Evolutionary conservation across 2,888 invertebrate species (phyloP).

Genomic region (Torymus tubicola): DNA sequence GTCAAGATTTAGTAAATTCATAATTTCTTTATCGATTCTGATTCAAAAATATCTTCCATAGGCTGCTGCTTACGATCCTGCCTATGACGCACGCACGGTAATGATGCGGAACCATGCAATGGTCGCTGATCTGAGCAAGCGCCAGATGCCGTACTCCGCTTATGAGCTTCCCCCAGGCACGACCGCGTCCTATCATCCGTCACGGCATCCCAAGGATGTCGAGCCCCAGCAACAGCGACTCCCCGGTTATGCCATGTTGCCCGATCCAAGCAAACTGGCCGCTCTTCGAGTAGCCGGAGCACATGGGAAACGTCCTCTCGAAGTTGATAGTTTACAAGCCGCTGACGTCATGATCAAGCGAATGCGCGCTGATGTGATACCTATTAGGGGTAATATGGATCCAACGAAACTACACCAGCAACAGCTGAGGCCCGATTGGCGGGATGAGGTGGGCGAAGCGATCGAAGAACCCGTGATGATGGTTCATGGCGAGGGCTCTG

Average conservation of each 20-base stretch:
- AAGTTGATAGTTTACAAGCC: slow-evolving; percentile 57
- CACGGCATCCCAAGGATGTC: slow-evolving; percentile 35
- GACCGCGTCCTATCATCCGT: slow-evolving; percentile 66
- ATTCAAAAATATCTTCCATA: neutral
- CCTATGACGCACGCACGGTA: slow-evolving; percentile 69
- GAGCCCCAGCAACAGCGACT: slow-evolving; percentile 60
- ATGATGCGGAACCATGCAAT: slow-evolving; percentile 72
- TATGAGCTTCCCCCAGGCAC: slow-evolving; percentile 66
- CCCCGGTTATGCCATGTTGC: slow-evolving; percentile 71
- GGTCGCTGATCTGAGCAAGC: slow-evolving; percentile 73
- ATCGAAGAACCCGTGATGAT: slow-evolving; percentile 86
- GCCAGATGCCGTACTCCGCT: slow-evolving; percentile 69
- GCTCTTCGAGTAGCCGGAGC: slow-evolving; percentile 67
- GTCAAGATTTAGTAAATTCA: neutral
- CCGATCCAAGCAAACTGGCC: slow-evolving; percentile 72
- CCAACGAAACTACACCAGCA: slow-evolving; percentile 57
- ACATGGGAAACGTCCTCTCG: slow-evolving; percentile 68
- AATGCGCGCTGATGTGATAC: slow-evolving; percentile 69
- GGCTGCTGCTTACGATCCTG: slow-evolving; percentile 42
- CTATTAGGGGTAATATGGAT: slow-evolving; percentile 66
- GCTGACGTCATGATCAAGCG: slow-evolving; percentile 69
- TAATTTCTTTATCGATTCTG: neutral
- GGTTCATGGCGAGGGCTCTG: slow-evolving; percentile 84
- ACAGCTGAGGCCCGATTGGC: slow-evolving; percentile 66
- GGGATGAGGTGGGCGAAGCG: slow-evolving; percentile 79